Evolutionary conservation across 2,113 vertebrate genomes (phyloP).

Genomic region (Melospiza georgiana): DNA sequence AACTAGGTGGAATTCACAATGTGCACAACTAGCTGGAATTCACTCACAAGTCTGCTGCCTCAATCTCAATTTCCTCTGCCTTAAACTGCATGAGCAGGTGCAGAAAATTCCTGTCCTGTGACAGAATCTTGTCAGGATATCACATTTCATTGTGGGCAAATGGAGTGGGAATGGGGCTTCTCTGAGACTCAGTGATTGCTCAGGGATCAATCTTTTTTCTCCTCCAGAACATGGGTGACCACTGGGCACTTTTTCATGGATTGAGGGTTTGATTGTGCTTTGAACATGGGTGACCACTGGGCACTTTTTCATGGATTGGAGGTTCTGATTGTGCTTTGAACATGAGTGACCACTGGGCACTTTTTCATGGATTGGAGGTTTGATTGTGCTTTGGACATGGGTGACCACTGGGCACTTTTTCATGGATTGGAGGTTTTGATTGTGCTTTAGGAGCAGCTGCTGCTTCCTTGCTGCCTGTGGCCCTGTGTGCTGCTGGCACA

Average conservation of each 20-base stretch:
- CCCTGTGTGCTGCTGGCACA: rapidly evolving
- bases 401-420: not conserved
- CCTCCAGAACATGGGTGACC: rapidly evolving
- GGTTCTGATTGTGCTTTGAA: not conserved
- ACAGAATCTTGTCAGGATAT: not conserved
- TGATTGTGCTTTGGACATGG: rapidly evolving
- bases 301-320: not conserved
- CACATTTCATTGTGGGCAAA: not conserved
- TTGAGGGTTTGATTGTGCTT: not conserved
- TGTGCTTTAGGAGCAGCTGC: not conserved
- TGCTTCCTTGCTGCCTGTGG: not conserved
- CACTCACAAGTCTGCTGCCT: not conserved
- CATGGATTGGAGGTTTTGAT: rapidly evolving
- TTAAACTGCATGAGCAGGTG: not conserved
- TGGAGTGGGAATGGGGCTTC: not conserved
- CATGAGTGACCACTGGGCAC: rapidly evolving
- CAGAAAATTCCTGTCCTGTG: not conserved
- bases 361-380: not conserved
- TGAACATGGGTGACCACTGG: rapidly evolving
- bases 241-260: not conserved
- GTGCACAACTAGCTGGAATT: not conserved
- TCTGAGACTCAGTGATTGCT: not conserved
- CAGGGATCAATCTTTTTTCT: not conserved
- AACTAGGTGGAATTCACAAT: not conserved
- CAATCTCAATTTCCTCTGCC: not conserved